Evolutionary conservation across 2,113 vertebrate genomes (phyloP), one percentile per base, ranked within the genome.

Genomic region (Trinectes maculatus): DNA sequence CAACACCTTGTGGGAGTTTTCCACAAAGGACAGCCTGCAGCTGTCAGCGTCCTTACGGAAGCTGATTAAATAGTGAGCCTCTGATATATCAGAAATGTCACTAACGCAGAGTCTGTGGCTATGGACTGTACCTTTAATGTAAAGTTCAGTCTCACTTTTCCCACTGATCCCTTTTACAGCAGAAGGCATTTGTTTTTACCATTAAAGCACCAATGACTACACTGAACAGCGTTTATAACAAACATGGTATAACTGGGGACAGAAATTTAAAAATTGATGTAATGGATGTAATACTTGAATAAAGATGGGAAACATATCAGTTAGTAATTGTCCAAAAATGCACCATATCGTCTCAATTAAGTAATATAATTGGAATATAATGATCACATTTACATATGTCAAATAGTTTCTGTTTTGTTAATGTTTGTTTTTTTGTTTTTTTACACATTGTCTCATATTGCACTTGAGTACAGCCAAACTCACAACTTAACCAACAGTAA

Each of bases 1-100:
- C 43, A 62, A 54, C 52, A 74, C 66, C 47, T 24, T 73, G 19
- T 46, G 64, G n/a, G 64, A 83, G 33, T 72, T 77, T 69, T 77
- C 34, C 42, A 71, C 58, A 55, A 43, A 64, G 44, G 16, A 44
- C 19, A 40, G 34, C 57, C 66, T 53, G 39, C 60, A 75, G 68
- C 61, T 71, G 74, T 22, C 49, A 22, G 13, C 56, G 25, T 34
- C 4, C 24, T 59, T 34, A 36, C 55, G 55, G 39, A 70, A 68
- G 26, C 51, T 56, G 49, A 70, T 24, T 54, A 26, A 47, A 33
- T 8, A 43, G 28, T 24, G 47, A 46, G 21, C 43, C 64, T 61
- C n/a, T 55, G 36, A 44, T 68, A 33, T 42, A 51, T 34, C 34
- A 51, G 11, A 63, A 68, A 22, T 36, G 5, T 33, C 26, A 22